A percentile compares a stretch with the other conserved stretches of the same genome.
Conservation (phyloP, 2,888 invertebrate genomes). For the Bimastos eiseni region DNA sequence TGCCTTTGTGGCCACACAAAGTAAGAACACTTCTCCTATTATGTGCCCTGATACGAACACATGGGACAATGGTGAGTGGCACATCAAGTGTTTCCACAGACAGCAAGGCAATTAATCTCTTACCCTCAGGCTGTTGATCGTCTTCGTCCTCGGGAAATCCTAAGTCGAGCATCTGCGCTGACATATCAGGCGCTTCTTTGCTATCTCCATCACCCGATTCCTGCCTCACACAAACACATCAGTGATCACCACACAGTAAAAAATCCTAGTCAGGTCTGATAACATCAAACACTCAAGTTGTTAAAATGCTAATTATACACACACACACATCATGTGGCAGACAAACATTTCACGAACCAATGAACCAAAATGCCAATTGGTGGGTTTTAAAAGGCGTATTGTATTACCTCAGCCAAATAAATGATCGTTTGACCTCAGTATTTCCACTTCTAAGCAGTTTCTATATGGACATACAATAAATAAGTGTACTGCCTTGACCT, state of each 20-base stretch:
- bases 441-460: too few species aligned
- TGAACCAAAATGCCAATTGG: background rate
- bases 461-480: background rate
- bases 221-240: background rate
- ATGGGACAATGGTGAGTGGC: background rate
- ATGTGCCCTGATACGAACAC: background rate
- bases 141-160: slow-evolving; percentile 73
- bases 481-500: background rate
- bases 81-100: background rate
- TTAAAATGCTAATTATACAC: background rate
- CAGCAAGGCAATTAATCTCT: background rate
- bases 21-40: background rate
- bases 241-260: background rate
- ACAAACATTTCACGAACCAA: background rate
- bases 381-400: background rate
- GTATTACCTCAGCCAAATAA: too few species aligned
- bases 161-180: slow-evolving; percentile 68
- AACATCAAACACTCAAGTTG: background rate
- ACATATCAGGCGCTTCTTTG: slow-evolving; percentile 36
- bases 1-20: background rate
- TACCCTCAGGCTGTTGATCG: slow-evolving; percentile 84
- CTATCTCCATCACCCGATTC: slow-evolving; percentile 38
- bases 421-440: too few species aligned
- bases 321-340: background rate
- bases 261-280: background rate